phyloP scores from a whole-genome alignment of 2,888 invertebrate species.

The Torymus texanus region DNA sequence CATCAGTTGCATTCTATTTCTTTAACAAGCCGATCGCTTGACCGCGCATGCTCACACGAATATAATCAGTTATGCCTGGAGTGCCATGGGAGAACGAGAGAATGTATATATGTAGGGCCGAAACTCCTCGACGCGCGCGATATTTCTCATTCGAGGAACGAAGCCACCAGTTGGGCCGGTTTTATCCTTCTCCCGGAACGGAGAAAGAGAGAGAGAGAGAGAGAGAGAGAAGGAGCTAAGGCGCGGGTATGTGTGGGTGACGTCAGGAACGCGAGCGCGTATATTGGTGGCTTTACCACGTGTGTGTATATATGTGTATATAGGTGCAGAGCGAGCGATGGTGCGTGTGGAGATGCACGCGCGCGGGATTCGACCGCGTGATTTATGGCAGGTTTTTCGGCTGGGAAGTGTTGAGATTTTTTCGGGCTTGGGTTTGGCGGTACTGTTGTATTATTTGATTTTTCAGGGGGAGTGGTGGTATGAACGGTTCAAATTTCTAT shows the following conservation, averaged over 20 bases:
- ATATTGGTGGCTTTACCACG: constrained; percentile 13
- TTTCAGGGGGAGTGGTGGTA: too few relatives aligned
- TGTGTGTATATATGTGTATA: not conserved
- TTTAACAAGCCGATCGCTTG: too few relatives aligned
- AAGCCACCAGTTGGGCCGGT: constrained; percentile 73
- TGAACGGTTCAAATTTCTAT: too few relatives aligned
- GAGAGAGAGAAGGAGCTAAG: too few relatives aligned
- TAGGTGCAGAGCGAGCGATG: constrained; percentile 6
- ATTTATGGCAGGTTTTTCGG: too few relatives aligned
- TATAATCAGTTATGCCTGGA: constrained; percentile 29
- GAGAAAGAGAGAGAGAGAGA: too few relatives aligned
- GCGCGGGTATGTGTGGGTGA: constrained; percentile 10
- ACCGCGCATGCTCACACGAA: too few relatives aligned
- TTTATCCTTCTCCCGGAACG: constrained; percentile 64
- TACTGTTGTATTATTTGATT: too few relatives aligned
- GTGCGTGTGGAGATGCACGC: not conserved
- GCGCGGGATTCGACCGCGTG: too few relatives aligned
- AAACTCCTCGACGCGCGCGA: constrained; percentile 54
- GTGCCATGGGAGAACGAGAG: not conserved
- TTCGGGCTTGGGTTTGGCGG: too few relatives aligned
- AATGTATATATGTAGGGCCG: not conserved
- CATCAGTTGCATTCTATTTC: too few relatives aligned
- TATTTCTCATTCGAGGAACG: constrained; percentile 66
- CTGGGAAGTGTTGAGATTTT: too few relatives aligned
- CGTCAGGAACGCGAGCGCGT: not conserved